Base-by-base conservation (phyloP, 2,113 vertebrate genomes). In the Baryphthengus martii region DNA sequence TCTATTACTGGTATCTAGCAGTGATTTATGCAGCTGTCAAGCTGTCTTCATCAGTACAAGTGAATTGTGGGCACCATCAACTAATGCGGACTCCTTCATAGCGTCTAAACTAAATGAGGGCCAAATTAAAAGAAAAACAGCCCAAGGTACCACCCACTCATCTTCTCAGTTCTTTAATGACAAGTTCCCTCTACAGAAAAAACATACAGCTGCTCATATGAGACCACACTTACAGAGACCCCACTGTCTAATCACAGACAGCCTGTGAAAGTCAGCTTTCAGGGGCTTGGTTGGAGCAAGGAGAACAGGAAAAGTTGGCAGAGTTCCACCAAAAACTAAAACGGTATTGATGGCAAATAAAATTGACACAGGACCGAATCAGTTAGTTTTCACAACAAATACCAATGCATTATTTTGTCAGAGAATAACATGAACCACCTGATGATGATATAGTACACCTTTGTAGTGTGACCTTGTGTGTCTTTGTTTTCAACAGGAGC, bases 21-120 rank as follows among this genome's bases (percentile, higher is more conserved):
- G 95, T 98, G 98, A 98, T 98, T 98, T 98, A 98, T 98, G 97
- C 97, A 98, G 98, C 98, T 98, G 98, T 98, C 98, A 98, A 97
- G 96, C 96, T 85, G 98, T 97, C 98, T 98, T 98, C 98, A 97
- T 96, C 93, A 71, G 97, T 97, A 97, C 97, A 98, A 98, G 98
- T 97, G 98, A 98, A 97, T 97, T 97, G 97, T 83, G 96, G 98
- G 97, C 98, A 97, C 96, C 96, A 85, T 97, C 97, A 92, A 72
- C 97, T 93, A 92, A 96, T 89, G 93, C 55, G 19, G 79, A 95
- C 96, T 97, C 94, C 96, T 97, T 98, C 98, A 44, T 42, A 97
- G 94, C 82, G 90, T 96, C 91, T 96, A 96, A 97, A 97, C 95
- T 94, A 97, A 98, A 98, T 78, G 95, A 94, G 96, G 95, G 70